Conservation (phyloP, 2,888 invertebrate species). For the Synergus laeviventris region DNA sequence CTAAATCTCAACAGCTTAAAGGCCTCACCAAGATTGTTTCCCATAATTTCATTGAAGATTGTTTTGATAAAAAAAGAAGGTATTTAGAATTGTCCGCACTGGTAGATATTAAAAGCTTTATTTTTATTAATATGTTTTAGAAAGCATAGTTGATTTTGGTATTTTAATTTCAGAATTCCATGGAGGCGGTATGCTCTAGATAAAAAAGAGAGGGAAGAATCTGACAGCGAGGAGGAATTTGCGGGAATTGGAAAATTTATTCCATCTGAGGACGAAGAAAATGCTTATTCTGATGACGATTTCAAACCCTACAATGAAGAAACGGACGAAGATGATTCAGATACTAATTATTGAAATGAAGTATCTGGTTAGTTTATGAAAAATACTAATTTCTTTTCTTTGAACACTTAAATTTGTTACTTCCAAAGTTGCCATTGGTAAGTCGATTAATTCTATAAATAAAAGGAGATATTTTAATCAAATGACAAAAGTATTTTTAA, state of each 20-base stretch:
- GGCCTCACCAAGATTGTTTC: slow-evolving; percentile 68
- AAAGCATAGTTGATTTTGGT: slow-evolving; percentile 2
- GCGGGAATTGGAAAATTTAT: slow-evolving; percentile 48
- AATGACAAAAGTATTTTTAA: not conserved
- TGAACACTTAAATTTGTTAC: not conserved
- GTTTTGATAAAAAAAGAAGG: slow-evolving; percentile 68
- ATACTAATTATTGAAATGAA: slow-evolving; percentile 53
- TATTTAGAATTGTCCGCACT: slow-evolving; percentile 47
- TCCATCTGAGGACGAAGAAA: slow-evolving; percentile 50
- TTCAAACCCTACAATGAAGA: slow-evolving; percentile 62
- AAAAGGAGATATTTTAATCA: not conserved
- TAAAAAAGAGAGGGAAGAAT: slow-evolving; percentile 57
- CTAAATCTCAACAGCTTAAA: slow-evolving; percentile 68
- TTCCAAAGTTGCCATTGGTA: not conserved
- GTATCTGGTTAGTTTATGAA: not conserved
- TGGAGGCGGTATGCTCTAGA: slow-evolving; percentile 72
- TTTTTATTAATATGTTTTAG: not conserved
- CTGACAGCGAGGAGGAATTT: slow-evolving; percentile 73
- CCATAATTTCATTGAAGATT: slow-evolving; percentile 70
- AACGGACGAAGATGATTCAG: slow-evolving; percentile 61
- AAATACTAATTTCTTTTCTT: not conserved
- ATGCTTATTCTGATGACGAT: slow-evolving; percentile 51
- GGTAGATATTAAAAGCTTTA: not conserved
- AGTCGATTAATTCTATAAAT: not conserved
- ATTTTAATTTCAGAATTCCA: slow-evolving; percentile 63